phyloP scores from a whole-genome alignment of 2,113 vertebrate genomes.

The Grammomys dolichurus region DNA sequence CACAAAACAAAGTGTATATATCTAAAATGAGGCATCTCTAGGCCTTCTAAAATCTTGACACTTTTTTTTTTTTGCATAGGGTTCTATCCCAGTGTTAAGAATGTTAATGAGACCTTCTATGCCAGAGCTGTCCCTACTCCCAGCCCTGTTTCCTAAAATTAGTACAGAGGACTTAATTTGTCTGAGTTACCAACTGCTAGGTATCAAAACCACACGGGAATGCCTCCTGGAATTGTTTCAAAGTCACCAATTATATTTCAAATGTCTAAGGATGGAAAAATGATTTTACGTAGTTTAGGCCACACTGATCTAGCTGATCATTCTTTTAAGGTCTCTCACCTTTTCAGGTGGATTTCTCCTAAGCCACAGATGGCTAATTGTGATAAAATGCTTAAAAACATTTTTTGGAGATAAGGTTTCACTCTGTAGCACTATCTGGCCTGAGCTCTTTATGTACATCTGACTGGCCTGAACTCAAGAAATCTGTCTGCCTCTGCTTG shows the following conservation, averaged over 20 bases:
- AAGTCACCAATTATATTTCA: constrained; percentile 4
- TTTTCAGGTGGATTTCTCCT: constrained; percentile 43
- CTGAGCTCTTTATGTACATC: neutral
- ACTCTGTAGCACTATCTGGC: neutral
- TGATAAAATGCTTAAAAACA: neutral
- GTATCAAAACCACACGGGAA: neutral
- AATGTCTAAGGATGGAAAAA: constrained; percentile 14
- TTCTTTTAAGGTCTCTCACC: neutral
- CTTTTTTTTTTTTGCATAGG: neutral
- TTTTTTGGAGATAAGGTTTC: neutral
- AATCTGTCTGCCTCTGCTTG: neutral
- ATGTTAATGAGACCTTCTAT: neutral
- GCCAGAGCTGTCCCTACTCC: neutral
- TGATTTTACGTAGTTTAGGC: neutral
- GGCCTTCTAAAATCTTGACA: neutral
- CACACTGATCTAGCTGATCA: neutral
- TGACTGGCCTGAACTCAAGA: neutral
- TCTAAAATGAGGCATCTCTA: constrained; percentile 52
- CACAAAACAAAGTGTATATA: constrained; percentile 22
- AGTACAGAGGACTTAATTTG: neutral
- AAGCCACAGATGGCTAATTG: constrained; percentile 27
- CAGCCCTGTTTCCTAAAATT: neutral
- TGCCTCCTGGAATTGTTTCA: neutral
- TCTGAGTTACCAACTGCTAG: constrained; percentile 5
- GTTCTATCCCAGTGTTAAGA: neutral